These are phyloP conservation scores for Cynopterus sphinx DNA, from an alignment of 2,797 vertebrate species.

Conservation along the genomic window DNA sequence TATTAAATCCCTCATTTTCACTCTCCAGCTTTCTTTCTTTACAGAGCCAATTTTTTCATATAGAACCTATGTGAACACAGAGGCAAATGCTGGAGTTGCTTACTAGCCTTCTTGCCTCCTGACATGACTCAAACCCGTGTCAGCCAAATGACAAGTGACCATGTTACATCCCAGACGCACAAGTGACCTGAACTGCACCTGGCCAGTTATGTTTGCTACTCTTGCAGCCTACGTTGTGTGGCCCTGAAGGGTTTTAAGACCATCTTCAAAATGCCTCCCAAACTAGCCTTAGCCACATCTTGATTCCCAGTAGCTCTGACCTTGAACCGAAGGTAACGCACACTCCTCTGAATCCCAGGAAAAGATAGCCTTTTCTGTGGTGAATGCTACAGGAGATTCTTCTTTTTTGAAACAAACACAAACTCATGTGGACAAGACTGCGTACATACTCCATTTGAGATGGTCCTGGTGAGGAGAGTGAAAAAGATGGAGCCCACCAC, in stretches of 20 bases:
- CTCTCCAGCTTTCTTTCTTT: not conserved
- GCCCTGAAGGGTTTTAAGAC: not conserved
- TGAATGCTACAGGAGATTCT: not conserved
- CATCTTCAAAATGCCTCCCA: not conserved
- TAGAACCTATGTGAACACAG: not conserved
- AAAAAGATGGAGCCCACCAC: rapidly evolving
- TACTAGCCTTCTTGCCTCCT: not conserved
- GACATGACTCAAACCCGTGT: not conserved
- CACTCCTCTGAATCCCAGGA: not conserved
- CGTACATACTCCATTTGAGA: rapidly evolving
- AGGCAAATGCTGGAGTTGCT: not conserved
- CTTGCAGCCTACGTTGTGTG: not conserved
- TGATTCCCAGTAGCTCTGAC: not conserved
- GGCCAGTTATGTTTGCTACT: not conserved
- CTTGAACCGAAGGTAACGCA: not conserved
- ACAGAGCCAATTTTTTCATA: not conserved
- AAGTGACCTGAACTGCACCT: no score
- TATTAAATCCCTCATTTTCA: not conserved
- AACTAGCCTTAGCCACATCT: not conserved
- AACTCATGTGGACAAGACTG: not conserved
- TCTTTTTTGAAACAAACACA: not conserved
- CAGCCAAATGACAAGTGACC: not conserved
- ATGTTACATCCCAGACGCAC: not conserved
- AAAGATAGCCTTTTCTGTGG: conserved; percentile 26
- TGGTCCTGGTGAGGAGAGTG: rapidly evolving